Conservation (phyloP, 2,113 vertebrate species). For the Progne subis region DNA sequence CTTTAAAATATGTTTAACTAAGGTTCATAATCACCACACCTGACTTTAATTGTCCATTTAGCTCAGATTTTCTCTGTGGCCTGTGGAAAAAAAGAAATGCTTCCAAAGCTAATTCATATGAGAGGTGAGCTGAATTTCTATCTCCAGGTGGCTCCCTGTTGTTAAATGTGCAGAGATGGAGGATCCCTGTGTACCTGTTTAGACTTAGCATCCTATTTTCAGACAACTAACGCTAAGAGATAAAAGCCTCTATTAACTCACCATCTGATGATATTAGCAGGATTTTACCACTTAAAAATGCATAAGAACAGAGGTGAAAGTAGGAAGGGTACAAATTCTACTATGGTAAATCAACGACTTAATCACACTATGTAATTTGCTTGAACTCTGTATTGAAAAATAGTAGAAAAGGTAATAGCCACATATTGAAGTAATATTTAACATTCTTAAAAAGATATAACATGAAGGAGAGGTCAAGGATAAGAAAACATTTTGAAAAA, state of each 20-base stretch:
- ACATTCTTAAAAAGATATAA: background rate
- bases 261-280: background rate
- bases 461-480: background rate
- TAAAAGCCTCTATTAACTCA: background rate
- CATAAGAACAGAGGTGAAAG: background rate
- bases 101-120: background rate
- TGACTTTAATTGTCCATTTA: background rate
- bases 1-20: background rate
- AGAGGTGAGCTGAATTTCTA: background rate
- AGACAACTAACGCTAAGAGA: background rate
- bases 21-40: background rate
- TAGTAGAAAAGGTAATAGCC: background rate
- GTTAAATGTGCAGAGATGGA: background rate
- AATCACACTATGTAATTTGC: background rate
- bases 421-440: background rate
- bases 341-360: background rate
- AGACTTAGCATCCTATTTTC: background rate
- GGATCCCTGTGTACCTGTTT: background rate
- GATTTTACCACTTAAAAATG: background rate
- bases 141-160: background rate
- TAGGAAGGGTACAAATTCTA: background rate
- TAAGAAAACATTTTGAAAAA: background rate
- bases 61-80: background rate
- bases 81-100: background rate
- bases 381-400: background rate